These are phyloP conservation scores for Perca schrenkii DNA, from an alignment of 2,113 vertebrate genomes.

Conservation along the genomic window DNA sequence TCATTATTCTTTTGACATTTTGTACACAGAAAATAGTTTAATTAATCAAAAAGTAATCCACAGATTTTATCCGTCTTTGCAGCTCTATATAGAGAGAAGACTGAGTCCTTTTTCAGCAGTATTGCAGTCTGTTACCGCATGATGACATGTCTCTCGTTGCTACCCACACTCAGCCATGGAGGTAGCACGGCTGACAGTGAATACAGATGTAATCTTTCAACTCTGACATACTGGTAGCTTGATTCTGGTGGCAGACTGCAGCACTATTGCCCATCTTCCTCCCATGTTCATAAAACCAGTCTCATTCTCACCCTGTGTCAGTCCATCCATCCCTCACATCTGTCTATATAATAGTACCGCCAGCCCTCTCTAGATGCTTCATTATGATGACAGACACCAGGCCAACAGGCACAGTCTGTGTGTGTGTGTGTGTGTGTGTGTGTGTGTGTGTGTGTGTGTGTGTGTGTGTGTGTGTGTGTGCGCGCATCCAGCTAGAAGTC, in stretches of 20 bases:
- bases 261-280: constrained; percentile 13
- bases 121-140: constrained; percentile 21
- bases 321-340: constrained; percentile 48
- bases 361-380: constrained; percentile 58
- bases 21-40: background rate
- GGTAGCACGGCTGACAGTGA: constrained; percentile 21
- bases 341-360: constrained; percentile 41
- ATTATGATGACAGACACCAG: constrained; percentile 66
- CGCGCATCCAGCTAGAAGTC: constrained; percentile 2
- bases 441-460: constrained; percentile 10
- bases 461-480: constrained; percentile 22
- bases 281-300: constrained; percentile 21
- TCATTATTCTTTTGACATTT: background rate
- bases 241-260: constrained; percentile 32
- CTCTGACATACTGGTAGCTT: constrained; percentile 38
- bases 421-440: constrained; percentile 23
- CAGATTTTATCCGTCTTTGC: constrained; percentile 14
- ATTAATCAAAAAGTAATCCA: background rate
- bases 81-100: background rate
- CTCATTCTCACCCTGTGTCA: constrained; percentile 33
- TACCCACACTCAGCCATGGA: constrained; percentile 29
- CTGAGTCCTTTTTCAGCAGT: background rate
- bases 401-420: constrained; percentile 8
- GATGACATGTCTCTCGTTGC: constrained; percentile 14
- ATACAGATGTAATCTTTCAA: constrained; percentile 61